Conservation (phyloP, 1,140 invertebrate genomes). For the Pseudomyrmex cubaensis region DNA sequence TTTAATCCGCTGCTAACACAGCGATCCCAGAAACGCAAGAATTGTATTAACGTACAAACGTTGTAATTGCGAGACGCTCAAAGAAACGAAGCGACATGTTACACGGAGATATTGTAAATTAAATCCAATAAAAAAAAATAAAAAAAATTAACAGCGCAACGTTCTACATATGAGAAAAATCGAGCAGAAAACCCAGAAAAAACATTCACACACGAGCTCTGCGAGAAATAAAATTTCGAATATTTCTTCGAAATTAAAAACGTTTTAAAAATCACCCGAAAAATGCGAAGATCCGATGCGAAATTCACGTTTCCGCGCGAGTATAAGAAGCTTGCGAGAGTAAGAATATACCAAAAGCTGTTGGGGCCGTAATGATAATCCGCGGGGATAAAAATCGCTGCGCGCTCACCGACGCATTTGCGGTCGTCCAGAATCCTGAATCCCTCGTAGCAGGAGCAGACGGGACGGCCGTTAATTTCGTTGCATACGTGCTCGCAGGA, state of each 20-base stretch:
- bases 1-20: neutral
- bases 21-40: neutral
- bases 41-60: neutral
- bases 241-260: too few relatives aligned
- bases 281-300: too few relatives aligned
- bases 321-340: neutral
- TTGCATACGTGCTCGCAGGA: slow-evolving; percentile 84
- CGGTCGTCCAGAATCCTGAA: slow-evolving; percentile 77
- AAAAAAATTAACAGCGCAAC: too few relatives aligned
- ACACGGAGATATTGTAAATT: too few relatives aligned
- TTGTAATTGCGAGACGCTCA: too few relatives aligned
- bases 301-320: neutral
- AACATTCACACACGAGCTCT: too few relatives aligned
- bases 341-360: neutral
- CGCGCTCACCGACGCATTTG: slow-evolving; percentile 81
- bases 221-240: too few relatives aligned
- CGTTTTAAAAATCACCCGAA: too few relatives aligned
- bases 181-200: too few relatives aligned
- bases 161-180: too few relatives aligned
- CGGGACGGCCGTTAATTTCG: slow-evolving; percentile 81
- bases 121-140: too few relatives aligned
- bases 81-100: neutral
- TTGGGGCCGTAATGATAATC: slow-evolving; percentile 14
- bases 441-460: slow-evolving; percentile 85
- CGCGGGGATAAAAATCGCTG: neutral